Conservation (phyloP, 2,113 vertebrate genomes). For the Daphoenositta chrysoptera region DNA sequence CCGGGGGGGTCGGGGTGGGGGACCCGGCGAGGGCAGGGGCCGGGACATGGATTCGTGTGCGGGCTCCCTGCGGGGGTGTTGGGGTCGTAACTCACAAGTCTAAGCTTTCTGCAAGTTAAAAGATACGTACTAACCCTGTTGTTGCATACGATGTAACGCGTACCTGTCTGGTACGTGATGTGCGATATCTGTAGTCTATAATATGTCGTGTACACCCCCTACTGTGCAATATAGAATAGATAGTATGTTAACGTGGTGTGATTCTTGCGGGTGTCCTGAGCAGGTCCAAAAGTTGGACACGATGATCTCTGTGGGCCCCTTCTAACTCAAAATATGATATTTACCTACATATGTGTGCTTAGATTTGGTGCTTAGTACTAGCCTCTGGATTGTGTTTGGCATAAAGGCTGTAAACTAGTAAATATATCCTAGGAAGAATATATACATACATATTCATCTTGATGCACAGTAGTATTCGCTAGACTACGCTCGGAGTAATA, state of each 20-base stretch:
- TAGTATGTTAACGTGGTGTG: neutral
- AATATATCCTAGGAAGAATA: neutral
- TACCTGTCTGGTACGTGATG: accelerated
- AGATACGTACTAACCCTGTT: accelerated
- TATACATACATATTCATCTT: neutral
- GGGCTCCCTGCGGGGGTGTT: accelerated
- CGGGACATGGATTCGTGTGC: accelerated
- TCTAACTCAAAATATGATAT: neutral
- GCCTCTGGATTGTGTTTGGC: neutral
- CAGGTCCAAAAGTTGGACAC: neutral
- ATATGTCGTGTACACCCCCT: accelerated
- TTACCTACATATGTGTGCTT: neutral
- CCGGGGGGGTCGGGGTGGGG: neutral
- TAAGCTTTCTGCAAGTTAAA: neutral
- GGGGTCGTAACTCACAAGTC: neutral
- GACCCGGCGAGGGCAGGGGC: too few relatives aligned
- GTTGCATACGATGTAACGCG: accelerated
- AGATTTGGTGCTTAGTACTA: neutral
- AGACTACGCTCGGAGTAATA: neutral
- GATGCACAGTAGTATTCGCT: neutral
- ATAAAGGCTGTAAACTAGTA: neutral
- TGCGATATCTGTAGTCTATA: accelerated
- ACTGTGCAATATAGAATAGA: accelerated
- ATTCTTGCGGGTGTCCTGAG: neutral
- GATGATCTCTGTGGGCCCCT: neutral